These are phyloP conservation scores for Potamilus streckersoni DNA, from an alignment of 1,140 invertebrate genomes.

Conservation along the genomic window DNA sequence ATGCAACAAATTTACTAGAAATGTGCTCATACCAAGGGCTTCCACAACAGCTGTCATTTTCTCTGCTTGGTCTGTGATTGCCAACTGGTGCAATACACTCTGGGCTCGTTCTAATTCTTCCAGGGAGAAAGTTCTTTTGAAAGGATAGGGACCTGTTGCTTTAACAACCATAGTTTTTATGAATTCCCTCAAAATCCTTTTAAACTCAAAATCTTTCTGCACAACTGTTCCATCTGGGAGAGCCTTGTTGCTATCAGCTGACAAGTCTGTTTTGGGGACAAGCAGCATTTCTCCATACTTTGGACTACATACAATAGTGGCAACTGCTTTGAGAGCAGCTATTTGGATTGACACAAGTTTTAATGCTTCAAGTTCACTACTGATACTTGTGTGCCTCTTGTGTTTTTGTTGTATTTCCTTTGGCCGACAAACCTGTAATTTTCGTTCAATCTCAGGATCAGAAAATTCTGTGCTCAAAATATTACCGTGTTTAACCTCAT, in stretches of 20 bases:
- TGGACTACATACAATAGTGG: conserved; percentile 69
- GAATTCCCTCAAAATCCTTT: conserved; percentile 55
- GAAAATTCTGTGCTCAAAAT: too few species aligned
- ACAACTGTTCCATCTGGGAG: conserved; percentile 64
- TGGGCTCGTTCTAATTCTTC: conserved; percentile 72
- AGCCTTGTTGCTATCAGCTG: conserved; percentile 52
- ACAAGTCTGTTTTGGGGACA: conserved; percentile 65
- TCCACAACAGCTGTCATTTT: conserved; percentile 48
- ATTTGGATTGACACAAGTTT: conserved; percentile 70
- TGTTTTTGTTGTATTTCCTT: too few species aligned
- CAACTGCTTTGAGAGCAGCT: conserved; percentile 73
- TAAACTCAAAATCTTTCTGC: conserved; percentile 65
- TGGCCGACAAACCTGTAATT: too few species aligned
- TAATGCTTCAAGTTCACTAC: conserved; percentile 43
- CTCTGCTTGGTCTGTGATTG: conserved; percentile 63
- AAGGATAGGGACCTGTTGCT: conserved; percentile 65
- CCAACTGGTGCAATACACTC: conserved; percentile 71
- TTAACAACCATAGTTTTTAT: conserved; percentile 64
- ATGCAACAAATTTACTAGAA: not conserved
- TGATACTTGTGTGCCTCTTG: not conserved
- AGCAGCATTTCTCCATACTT: conserved; percentile 73
- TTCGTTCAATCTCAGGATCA: too few species aligned
- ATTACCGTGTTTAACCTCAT: too few species aligned
- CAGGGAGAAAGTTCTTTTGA: conserved; percentile 65
- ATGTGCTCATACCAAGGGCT: conserved; percentile 44